Conservation (phyloP, 2,888 invertebrate species). For the Idaea dimidiata region DNA sequence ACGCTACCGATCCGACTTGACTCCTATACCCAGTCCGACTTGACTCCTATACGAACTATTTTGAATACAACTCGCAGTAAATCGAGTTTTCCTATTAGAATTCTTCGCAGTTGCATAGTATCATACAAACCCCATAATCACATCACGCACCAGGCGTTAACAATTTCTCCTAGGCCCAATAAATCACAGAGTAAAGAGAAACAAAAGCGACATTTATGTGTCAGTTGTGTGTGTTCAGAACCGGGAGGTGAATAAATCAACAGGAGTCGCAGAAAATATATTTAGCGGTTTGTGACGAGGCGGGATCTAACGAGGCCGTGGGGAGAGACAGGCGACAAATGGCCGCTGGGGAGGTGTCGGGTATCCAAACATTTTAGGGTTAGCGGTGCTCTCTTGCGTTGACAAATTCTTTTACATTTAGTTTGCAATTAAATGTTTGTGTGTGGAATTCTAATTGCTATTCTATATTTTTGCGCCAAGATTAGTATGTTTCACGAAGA, state of each 20-base stretch:
- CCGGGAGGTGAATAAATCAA: conserved; percentile 64
- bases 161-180: conserved; percentile 38
- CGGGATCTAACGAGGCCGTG: conserved; percentile 51
- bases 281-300: conserved; percentile 16
- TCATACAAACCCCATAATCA: not conserved
- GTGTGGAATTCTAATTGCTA: too few relatives aligned
- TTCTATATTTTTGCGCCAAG: too few relatives aligned
- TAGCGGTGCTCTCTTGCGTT: conserved; percentile 15
- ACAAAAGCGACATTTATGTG: conserved; percentile 78
- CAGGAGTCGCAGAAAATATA: conserved; percentile 44
- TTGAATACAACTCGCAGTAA: too few relatives aligned
- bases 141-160: conserved; percentile 15
- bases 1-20: not conserved
- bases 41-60: not conserved
- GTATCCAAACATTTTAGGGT: conserved; percentile 29
- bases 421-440: too few relatives aligned
- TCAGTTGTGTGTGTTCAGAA: conserved; percentile 57
- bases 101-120: not conserved
- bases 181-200: conserved; percentile 68
- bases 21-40: not conserved
- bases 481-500: too few relatives aligned
- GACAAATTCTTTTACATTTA: not conserved
- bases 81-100: too few relatives aligned
- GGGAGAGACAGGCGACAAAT: conserved; percentile 65
- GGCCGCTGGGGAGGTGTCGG: conserved; percentile 56